phyloP scores from a whole-genome alignment of 1,140 invertebrate genomes.

The Brachionus rubens region DNA sequence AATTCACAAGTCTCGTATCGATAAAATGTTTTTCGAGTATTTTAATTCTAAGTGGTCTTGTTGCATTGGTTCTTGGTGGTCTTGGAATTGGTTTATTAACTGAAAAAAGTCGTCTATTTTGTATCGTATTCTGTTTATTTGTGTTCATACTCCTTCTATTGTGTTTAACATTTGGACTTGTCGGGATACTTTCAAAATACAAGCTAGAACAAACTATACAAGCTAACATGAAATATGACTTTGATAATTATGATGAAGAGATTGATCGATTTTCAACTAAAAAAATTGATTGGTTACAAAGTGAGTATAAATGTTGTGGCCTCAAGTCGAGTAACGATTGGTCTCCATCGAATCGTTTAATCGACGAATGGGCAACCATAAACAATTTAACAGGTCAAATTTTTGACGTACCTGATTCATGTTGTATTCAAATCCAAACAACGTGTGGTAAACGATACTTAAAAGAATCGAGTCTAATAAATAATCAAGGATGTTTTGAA shows the following conservation, averaged over 20 bases:
- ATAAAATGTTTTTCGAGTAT: neutral
- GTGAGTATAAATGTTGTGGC: neutral
- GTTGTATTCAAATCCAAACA: neutral
- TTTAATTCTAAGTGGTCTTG: neutral
- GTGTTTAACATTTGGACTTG: neutral
- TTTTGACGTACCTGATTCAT: constrained; percentile 19
- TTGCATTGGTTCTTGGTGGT: neutral
- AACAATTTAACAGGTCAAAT: neutral
- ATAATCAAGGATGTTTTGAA: neutral
- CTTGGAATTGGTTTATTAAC: neutral
- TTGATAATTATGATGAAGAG: neutral
- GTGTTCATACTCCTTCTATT: neutral
- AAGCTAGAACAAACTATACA: neutral
- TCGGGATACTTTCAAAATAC: neutral
- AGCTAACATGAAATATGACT: neutral
- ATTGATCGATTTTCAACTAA: too few species aligned
- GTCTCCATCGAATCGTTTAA: neutral
- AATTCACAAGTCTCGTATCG: neutral
- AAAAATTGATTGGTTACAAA: constrained; percentile 8
- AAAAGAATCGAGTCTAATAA: neutral
- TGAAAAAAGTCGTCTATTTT: neutral
- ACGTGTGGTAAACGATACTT: constrained; percentile 10
- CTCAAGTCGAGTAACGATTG: neutral
- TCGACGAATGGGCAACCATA: neutral
- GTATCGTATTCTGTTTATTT: neutral